Conservation (phyloP, 2,113 vertebrate genomes). For the Sinocyclocheilus anshuiensis region DNA sequence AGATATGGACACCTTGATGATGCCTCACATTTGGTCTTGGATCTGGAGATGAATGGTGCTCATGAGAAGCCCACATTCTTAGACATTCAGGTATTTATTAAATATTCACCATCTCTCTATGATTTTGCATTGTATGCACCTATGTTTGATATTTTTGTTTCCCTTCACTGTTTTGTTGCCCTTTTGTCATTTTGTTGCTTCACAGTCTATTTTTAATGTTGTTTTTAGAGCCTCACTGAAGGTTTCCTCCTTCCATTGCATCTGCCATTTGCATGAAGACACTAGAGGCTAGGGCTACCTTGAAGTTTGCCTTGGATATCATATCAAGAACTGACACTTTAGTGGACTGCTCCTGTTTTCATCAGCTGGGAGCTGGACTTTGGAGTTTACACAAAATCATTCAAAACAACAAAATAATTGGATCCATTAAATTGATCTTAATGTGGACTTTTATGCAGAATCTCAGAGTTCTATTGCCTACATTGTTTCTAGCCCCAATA, state of each 20-base stretch:
- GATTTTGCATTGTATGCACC: slow-evolving; percentile 6
- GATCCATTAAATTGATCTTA: slow-evolving; percentile 1
- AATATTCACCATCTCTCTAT: not conserved
- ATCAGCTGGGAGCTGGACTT: slow-evolving; percentile 34
- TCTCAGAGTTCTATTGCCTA: not conserved
- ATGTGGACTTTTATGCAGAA: not conserved
- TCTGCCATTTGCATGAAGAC: slow-evolving; percentile 68
- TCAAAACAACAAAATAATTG: not conserved
- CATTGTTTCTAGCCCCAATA: not conserved
- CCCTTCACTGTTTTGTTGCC: slow-evolving; percentile 35
- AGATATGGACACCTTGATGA: slow-evolving; percentile 50
- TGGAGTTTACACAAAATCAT: not conserved
- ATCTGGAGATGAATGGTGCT: slow-evolving; percentile 35
- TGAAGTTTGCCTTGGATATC: slow-evolving; percentile 69
- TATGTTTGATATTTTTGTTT: slow-evolving; percentile 47
- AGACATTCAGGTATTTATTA: slow-evolving; percentile 66
- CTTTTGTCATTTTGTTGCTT: slow-evolving; percentile 49
- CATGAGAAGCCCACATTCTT: slow-evolving; percentile 53
- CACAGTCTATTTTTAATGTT: slow-evolving; percentile 65
- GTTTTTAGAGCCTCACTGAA: slow-evolving; percentile 76
- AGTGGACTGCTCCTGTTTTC: slow-evolving; percentile 42
- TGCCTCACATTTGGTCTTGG: slow-evolving; percentile 44
- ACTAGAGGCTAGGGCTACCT: slow-evolving; percentile 63
- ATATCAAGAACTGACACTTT: slow-evolving; percentile 62
- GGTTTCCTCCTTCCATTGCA: slow-evolving; percentile 66